These are phyloP conservation scores for Caenorhabditis brenneri DNA, from an alignment of 1,140 invertebrate genomes.

Conservation along the genomic window DNA sequence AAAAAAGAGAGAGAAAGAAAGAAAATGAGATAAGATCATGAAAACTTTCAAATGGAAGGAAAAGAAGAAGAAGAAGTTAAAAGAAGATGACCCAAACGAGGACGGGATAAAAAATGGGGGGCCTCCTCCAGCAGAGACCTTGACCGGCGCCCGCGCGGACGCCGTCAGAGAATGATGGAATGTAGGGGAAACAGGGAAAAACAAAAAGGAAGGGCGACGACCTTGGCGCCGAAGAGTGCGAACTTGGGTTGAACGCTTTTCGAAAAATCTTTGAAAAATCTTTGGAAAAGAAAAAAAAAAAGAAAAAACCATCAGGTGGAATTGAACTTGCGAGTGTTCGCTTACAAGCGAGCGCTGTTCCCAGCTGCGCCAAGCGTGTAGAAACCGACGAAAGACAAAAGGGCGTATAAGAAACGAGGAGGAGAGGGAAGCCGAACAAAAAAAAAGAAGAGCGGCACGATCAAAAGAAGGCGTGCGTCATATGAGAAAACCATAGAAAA, in stretches of 20 bases:
- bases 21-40: background rate
- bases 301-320: too few relatives aligned
- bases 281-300: background rate
- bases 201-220: too few relatives aligned
- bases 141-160: conserved; percentile 5
- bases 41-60: background rate
- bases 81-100: background rate
- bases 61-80: background rate
- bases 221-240: too few relatives aligned
- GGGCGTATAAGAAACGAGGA: too few relatives aligned
- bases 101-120: background rate
- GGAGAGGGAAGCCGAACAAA: too few relatives aligned
- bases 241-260: too few relatives aligned
- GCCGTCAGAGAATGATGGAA: background rate
- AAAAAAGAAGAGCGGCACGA: too few relatives aligned
- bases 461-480: too few relatives aligned
- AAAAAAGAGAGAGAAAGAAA: background rate
- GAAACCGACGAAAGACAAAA: background rate
- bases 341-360: too few relatives aligned
- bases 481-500: too few relatives aligned
- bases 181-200: background rate
- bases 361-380: background rate
- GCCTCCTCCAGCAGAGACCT: background rate
- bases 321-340: too few relatives aligned
- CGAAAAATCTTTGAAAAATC: too few relatives aligned